Conservation (phyloP, 2,113 vertebrate genomes). For the Hystrix cristata region DNA sequence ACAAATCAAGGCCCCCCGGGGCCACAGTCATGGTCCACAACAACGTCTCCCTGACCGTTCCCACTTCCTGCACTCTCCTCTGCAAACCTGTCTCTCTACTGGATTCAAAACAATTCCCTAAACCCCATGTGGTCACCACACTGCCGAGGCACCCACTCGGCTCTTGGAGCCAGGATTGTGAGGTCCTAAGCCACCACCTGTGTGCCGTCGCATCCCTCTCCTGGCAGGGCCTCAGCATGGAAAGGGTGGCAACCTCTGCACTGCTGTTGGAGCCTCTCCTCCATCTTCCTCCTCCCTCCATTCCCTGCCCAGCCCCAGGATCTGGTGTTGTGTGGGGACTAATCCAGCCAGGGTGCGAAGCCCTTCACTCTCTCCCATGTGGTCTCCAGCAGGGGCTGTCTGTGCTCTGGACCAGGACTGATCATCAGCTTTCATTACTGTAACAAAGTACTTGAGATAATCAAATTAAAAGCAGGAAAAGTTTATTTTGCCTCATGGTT, state of each 20-base stretch:
- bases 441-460: neutral
- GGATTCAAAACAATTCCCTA: accelerated
- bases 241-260: neutral
- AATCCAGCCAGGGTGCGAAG: neutral
- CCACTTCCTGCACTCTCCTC: neutral
- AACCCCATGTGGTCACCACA: neutral
- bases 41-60: no score
- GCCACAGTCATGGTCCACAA: neutral
- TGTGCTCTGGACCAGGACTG: neutral
- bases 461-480: neutral
- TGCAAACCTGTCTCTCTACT: neutral
- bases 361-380: neutral
- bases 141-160: neutral
- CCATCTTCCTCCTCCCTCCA: neutral
- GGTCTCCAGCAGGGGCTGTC: neutral
- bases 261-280: no score
- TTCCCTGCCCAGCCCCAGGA: no score
- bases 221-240: neutral
- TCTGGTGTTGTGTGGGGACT: neutral
- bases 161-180: accelerated
- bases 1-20: neutral
- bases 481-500: neutral
- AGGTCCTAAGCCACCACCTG: neutral
- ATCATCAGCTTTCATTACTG: neutral
- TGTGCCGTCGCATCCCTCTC: accelerated